Percentiles rank a stretch among this genome's conserved stretches.
Conservation (phyloP, 2,888 invertebrate genomes). For the Desoria tigrina region DNA sequence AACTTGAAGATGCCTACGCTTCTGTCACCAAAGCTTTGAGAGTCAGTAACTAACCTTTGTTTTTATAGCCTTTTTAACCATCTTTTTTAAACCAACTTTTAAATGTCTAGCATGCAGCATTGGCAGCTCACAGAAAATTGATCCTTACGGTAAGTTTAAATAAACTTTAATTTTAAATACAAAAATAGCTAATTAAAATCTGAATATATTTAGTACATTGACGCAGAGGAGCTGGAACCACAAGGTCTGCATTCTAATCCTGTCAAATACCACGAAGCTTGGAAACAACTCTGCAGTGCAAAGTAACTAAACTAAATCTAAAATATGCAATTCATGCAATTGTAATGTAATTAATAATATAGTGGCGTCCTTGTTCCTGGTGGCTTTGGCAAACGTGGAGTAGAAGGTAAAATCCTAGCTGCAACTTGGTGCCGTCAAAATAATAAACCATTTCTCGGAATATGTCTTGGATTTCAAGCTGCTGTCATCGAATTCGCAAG, state of each 20-base stretch:
- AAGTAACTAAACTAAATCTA: constrained; percentile 64
- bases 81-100: too few species aligned
- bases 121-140: constrained; percentile 79
- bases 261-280: constrained; percentile 85
- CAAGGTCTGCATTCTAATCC: constrained; percentile 73
- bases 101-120: constrained; percentile 82
- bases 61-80: too few species aligned
- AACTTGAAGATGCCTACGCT: constrained; percentile 92
- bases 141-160: constrained; percentile 65
- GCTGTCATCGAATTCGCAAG: constrained; percentile 90
- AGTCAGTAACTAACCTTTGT: too few species aligned
- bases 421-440: constrained; percentile 90
- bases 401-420: constrained; percentile 93
- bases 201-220: constrained; percentile 76
- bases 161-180: too few species aligned
- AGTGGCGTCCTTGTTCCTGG: constrained; percentile 96
- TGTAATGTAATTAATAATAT: constrained; percentile 54
- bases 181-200: too few species aligned
- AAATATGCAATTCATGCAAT: neutral
- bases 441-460: constrained; percentile 87
- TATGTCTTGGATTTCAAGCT: constrained; percentile 96
- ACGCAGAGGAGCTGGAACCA: constrained; percentile 83
- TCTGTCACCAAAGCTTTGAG: constrained; percentile 93
- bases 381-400: constrained; percentile 93
- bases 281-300: constrained; percentile 85